Base-by-base conservation (phyloP, 92 coral and sea anemone genomes). In the Isaurus tuberculatus region DNA sequence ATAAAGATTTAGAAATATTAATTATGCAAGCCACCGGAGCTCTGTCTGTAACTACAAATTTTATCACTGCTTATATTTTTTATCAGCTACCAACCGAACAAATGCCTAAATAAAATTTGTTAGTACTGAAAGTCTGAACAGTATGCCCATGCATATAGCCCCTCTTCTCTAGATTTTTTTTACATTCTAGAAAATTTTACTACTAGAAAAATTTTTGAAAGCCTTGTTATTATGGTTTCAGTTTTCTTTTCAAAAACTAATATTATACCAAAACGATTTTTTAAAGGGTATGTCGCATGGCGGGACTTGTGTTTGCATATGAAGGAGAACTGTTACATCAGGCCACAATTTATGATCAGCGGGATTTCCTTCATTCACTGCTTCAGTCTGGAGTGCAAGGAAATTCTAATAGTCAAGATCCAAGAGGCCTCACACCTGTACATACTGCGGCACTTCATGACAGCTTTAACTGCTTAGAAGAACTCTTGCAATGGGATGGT, bases 401-500 rank as follows among this genome's bases (percentile, higher is more conserved):
- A 17, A 91, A 94, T 79, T 89, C 99, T 6, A 96, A 96, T 80
- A 92, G 97, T 51, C 88, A 72, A 31, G 99, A 96, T 79, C 92
- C 88, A 7, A 85, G 94, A 16, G 99, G 99, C 25, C 87, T 93
- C 17, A 90, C 99, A 29, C 93, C 99, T 15, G 91, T 96, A 9
- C 99, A 96, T 84, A 96, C 99, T 14, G 99, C 99, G 0, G 97
- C 99, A 28, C 87, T 90, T 28, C 99, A 96, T 75, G 98, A 93
- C 85, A 96, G 99, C 84, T 79, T 79, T 2, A 88, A 87, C 15
- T 94, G 98, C 51, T 80, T 96, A 4, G 94, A 86, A 73, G 89
- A 90, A 43, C 83, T 96, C 17, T 74, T 96, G 17, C 79, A 81
- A 32, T 86, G 93, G 92, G 73, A 91, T 73, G 99, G 99, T 95